Percentiles rank a stretch among this genome's conserved stretches.
Conservation (phyloP, 2,113 vertebrate genomes). For the Spea multiplicata region DNA sequence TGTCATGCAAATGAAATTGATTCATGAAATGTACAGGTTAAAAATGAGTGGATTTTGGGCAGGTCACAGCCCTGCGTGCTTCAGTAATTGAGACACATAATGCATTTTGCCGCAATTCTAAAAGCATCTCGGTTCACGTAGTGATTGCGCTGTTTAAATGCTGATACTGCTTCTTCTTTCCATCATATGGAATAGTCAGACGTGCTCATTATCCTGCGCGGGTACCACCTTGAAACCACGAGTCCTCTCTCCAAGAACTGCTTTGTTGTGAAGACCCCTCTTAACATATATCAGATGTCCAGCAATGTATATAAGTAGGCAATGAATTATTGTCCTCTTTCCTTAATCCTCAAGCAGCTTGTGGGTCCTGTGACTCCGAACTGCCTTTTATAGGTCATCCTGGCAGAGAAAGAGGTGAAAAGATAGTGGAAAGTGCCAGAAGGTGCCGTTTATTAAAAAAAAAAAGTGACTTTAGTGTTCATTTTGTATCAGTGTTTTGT, state of each 20-base stretch:
- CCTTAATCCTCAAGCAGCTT: constrained; percentile 23
- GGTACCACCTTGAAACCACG: background rate
- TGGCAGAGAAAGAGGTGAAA: constrained; percentile 35
- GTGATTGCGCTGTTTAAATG: too few relatives aligned
- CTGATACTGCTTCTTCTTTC: too few relatives aligned
- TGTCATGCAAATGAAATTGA: too few relatives aligned
- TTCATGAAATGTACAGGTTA: too few relatives aligned
- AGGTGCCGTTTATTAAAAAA: constrained; percentile 33
- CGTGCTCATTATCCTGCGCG: too few relatives aligned
- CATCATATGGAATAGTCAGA: too few relatives aligned
- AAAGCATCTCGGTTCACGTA: too few relatives aligned
- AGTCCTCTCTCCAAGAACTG: background rate
- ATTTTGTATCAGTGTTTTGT: constrained; percentile 45
- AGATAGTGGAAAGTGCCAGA: constrained; percentile 41
- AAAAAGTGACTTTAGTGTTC: constrained; percentile 39
- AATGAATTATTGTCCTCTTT: constrained; percentile 31
- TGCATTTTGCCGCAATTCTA: too few relatives aligned
- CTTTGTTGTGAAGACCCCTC: constrained; percentile 20
- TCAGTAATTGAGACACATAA: too few relatives aligned
- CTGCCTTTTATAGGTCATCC: constrained; percentile 18
- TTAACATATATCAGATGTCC: constrained; percentile 5
- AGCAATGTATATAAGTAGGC: constrained; percentile 1
- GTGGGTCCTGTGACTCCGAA: constrained; percentile 13
- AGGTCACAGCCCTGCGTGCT: too few relatives aligned
- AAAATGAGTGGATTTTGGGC: too few relatives aligned